Base-by-base conservation (phyloP, 2,888 invertebrate species). In the Lampropteryx suffumata region DNA sequence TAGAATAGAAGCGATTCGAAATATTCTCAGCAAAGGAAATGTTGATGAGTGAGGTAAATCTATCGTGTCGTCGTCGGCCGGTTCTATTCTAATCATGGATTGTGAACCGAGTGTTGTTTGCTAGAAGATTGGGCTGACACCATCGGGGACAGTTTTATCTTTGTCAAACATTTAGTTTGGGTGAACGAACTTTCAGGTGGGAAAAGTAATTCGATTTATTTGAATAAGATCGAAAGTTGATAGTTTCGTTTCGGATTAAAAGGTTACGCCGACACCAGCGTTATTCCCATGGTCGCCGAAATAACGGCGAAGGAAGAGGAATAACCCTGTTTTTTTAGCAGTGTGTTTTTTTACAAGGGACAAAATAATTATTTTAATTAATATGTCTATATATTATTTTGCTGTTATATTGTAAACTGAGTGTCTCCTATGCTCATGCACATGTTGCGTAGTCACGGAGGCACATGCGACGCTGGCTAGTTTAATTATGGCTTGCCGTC, bases 11-110 rank as follows among this genome's bases (percentile, higher is more conserved):
- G 30, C 17, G 6, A 7, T 24, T 24, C 3, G 24, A 78, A 73
- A 74, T 69, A 69, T 78, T 79, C 69, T 67, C 78, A 78, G 76
- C 77, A 79, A 79, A 76, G 66, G 78, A 81, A 79, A 76, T 65
- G 73, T 62, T 59, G 70, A 69, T 71, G 59, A 51, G 69, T 64
- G 64, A n/a, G n/a, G n/a, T 69, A 65, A 66, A 74, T 75, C 71
- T 74, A 78, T 76, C 67, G 68, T 67, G 65, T 61, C 61, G 65
- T 4, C 24, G 63, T 67, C n/a, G n/a, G 65, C 26, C 28, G 34
- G 32, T 61, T 61, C 61, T 7, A 68, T 69, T 75, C 73, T 78
- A 73, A 76, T 76, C 67, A 68, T 65, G 73, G 68, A 68, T 61
- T 66, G 67, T 69, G 68, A 73, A 71, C 67, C 69, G 43, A 65